Conservation (phyloP, 2,797 vertebrate genomes). For the Otus scops region DNA sequence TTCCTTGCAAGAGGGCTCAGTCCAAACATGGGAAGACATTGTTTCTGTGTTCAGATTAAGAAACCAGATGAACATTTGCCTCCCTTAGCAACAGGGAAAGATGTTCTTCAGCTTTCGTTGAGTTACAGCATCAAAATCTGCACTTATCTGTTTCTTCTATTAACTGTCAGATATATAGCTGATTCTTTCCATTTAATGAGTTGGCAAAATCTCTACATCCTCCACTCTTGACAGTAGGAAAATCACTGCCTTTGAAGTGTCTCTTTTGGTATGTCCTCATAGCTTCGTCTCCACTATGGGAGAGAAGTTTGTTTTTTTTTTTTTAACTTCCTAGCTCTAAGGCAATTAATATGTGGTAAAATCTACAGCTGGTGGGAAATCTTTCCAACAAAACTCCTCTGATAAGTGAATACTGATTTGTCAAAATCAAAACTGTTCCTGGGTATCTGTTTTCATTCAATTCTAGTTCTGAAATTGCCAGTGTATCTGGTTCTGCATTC, state of each 20-base stretch:
- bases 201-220: not conserved
- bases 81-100: not conserved
- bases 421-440: not conserved
- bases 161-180: not conserved
- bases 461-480: not conserved
- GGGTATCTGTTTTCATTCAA: not conserved
- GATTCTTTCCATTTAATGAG: not conserved
- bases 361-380: not conserved
- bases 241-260: not conserved
- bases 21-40: not conserved
- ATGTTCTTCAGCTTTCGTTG: not conserved
- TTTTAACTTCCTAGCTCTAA: not conserved
- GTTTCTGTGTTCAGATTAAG: not conserved
- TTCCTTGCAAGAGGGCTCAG: not conserved
- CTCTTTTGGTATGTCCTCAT: not conserved
- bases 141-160: not conserved
- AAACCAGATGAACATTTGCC: not conserved
- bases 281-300: not conserved
- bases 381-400: not conserved
- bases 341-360: not conserved
- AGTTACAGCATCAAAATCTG: not conserved
- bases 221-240: not conserved
- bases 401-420: not conserved
- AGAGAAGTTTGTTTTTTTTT: not conserved
- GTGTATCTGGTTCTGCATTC: not conserved